Base-by-base conservation (phyloP, 2,113 vertebrate genomes). In the Rhea pennata region DNA sequence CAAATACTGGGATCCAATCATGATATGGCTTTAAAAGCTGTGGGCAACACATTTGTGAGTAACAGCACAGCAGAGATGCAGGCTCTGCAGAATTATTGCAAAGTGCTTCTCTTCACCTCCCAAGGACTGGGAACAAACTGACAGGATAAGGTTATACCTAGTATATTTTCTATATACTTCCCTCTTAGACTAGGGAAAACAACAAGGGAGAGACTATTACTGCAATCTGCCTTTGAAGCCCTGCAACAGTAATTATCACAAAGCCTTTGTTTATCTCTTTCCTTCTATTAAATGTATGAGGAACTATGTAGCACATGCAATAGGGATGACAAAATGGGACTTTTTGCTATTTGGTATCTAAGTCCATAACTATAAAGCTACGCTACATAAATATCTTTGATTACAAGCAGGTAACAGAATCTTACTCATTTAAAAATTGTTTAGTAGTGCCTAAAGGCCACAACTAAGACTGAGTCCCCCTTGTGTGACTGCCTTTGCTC, bases 191-290 rank as follows among this genome's bases (percentile, higher is more conserved):
- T 51, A 75, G 50, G n/a, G 80, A 62, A 77, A 95, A 79, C 42
- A 91, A 91, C 61, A 65, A 69, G 31, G 81, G 51, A 53, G 40
- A 88, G 75, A 75, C 0, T 78, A 73, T 74, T 65, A 75, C 33
- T 90, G 24, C 79, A 77, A 23, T 72, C 42, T 81, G 85, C 0
- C 71, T 85, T 23, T 71, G 65, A 93, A 94, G 79, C 51, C 64
- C 0, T 0, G 79, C 92, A 90, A 51, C 10, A 91, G 22, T 46
- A 88, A 67, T 92, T 86, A 76, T 54, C 50, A 77, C 40, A 61
- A 93, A 81, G n/a, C 22, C 64, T 92, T 88, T 77, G 82, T 90
- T 82, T 65, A 73, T n/a, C 33, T 91, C 50, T 80, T 85, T 31
- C 33, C 12, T 87, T 62, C 58, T 70, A 85, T n/a, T 72, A 88